phyloP scores from a whole-genome alignment of 1,140 invertebrate species.

The Mylabris phalerata region DNA sequence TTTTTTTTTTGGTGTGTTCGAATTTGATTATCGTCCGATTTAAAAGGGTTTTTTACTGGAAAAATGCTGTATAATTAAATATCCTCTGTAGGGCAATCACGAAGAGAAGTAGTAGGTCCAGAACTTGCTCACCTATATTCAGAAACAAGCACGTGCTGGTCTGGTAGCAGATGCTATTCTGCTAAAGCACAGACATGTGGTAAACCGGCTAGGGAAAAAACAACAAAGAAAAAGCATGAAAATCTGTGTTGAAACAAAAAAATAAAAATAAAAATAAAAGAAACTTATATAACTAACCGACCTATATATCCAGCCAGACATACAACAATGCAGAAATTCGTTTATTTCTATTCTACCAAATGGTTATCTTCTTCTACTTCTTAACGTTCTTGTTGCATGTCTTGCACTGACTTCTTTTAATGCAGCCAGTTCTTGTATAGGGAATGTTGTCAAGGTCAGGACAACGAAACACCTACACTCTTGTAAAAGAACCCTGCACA shows the following conservation, averaged over 20 bases:
- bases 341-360: no score
- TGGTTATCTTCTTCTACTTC: no score
- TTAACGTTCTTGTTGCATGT: no score
- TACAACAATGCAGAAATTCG: slow-evolving; percentile 6
- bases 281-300: slow-evolving; percentile 16
- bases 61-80: slow-evolving; percentile 17
- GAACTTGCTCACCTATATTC: slow-evolving; percentile 20
- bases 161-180: slow-evolving; percentile 20
- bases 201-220: background rate
- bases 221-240: background rate
- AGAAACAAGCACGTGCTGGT: slow-evolving; percentile 14
- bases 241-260: background rate
- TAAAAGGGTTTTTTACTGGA: slow-evolving; percentile 3
- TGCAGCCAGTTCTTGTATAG: no score
- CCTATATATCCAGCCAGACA: slow-evolving; percentile 17
- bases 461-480: no score
- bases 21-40: no score
- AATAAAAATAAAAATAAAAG: slow-evolving; percentile 9
- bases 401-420: no score
- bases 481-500: no score
- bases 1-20: no score
- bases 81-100: slow-evolving; percentile 19
- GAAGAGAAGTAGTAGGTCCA: slow-evolving; percentile 5
- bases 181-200: slow-evolving; percentile 16
- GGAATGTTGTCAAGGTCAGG: no score